These are phyloP conservation scores for Danaus melanippus DNA, from an alignment of 1,140 invertebrate genomes.

Conservation along the genomic window DNA sequence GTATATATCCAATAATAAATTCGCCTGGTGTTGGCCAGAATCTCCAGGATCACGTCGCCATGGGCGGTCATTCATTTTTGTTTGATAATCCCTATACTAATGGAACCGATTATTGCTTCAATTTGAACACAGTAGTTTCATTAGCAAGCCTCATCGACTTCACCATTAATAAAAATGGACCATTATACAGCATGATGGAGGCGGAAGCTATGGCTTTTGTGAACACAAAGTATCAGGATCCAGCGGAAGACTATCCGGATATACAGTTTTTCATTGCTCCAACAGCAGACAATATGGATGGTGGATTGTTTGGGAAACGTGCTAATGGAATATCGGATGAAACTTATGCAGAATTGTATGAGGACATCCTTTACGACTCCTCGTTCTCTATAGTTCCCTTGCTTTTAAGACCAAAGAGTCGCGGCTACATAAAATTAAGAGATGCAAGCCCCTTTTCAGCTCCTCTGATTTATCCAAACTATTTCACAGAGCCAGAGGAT, in stretches of 20 bases:
- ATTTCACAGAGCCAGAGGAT: conserved; percentile 80
- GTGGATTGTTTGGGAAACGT: conserved; percentile 79
- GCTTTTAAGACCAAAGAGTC: conserved; percentile 79
- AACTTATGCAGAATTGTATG: conserved; percentile 77
- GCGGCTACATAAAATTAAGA: conserved; percentile 77
- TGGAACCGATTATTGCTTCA: conserved; percentile 72
- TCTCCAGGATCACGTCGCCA: conserved; percentile 84
- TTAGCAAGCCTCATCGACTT: conserved; percentile 73
- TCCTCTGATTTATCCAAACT: conserved; percentile 88
- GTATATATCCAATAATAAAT: conserved; percentile 73
- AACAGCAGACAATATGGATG: conserved; percentile 82
- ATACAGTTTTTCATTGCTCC: conserved; percentile 83
- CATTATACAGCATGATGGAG: conserved; percentile 78
- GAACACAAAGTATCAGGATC: conserved; percentile 80
- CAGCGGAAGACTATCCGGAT: conserved; percentile 80
- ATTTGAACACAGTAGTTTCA: conserved; percentile 73
- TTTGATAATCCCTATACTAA: conserved; percentile 64
- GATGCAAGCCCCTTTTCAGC: conserved; percentile 78
- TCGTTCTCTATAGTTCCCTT: conserved; percentile 78
- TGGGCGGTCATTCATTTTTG: conserved; percentile 75
- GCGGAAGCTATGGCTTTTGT: conserved; percentile 85
- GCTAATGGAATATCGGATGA: conserved; percentile 78
- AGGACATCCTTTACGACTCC: conserved; percentile 78
- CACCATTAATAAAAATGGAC: conserved; percentile 71
- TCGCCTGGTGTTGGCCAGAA: conserved; percentile 85